Base-by-base conservation (phyloP, 2,113 vertebrate genomes). In the Odocoileus virginianus region DNA sequence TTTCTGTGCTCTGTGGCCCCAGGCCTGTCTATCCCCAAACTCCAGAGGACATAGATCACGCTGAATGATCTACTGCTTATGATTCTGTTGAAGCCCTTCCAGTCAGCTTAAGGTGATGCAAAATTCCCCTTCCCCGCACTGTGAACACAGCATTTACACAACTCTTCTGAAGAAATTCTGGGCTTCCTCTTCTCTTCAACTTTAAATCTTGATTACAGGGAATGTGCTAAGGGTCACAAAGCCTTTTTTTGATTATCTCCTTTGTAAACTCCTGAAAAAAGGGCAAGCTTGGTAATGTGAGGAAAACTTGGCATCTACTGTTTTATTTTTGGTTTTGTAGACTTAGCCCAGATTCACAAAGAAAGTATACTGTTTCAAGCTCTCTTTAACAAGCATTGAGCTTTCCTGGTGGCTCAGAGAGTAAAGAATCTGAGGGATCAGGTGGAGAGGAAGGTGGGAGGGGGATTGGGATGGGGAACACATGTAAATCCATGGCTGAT, bases 301-400 rank as follows among this genome's bases (percentile, higher is more conserved):
- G 79, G n/a, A 78, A 55, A 71, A 17, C 21, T 19, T 87, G 79
- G 27, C 33, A 64, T 43, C 64, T 85, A 55, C 10, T 83, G 25
- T 47, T 94, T 92, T 86, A 64, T 58, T 94, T 50, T 84, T 90
- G 54, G n/a, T 33, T 92, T 94, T 94, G 17, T 58, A 84, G 45
- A 17, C 50, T 82, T 15, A 57, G 15, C 6, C 47, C 58, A 85
- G 84, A 85, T 5, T 45, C 36, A 89, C 82, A 43, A 67, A 90
- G 28, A 91, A 85, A 54, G n/a, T 52, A 83, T 28, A 10, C 16
- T 19, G 58, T 58, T 95, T 95, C 25, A 92, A 87, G 45, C 17
- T 84, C 43, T 17, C 50, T 55, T 89, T 87, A 30, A 40, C n/a
- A 40, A 74, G 67, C n/a, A 40, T 40, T 74, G 67, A 21, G 67